Evolutionary conservation across 2,797 vertebrate species (phyloP), one percentile per base, ranked within the genome.

Genomic region (Leuciscus waleckii): DNA sequence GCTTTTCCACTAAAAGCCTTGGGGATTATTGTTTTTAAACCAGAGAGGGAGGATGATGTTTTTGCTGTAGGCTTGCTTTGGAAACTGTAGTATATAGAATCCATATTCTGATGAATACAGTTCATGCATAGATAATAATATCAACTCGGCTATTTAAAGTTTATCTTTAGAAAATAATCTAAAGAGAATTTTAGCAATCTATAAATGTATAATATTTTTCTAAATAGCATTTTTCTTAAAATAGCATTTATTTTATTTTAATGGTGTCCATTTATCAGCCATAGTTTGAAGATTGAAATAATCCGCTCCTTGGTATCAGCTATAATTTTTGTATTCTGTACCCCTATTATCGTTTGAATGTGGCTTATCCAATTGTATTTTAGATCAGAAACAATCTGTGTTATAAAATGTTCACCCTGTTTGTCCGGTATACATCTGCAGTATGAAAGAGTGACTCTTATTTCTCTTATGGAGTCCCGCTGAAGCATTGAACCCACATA

Each of bases 1-100:
- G 83, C 65, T 61, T 79, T 85, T 78, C 65, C 54, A 26, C 76
- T 73, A 61, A 85, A 79, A 85, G 83, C 76, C 67, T 49, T 29
- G 1, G 23, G 76, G 83, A 79, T 61, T 71, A 61, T 79, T 49
- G 51, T 85, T 49, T 79, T 16, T 35, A 35, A 49, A 82, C 23
- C 19, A 61, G 23, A n/a, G 21, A 77, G 51, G 80, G 46, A 21
- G 4, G 5, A 3, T n/a, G 58, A 39, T 84, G 75, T 68, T 78
- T 77, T 78, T 77, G 56, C 32, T 37, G 49, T 85, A 19, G n/a
- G 14, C 58, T 77, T 41, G 32, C 63, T 39, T 68, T 49, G 21
- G 10, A 51, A 43, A 65, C 26, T 2, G 10, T 65, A 49, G 19
- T 14, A n/a, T 46, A 29, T 67, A 54, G 61, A 13, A 67, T 68